Evolutionary conservation across 2,113 vertebrate species (phyloP), one percentile per base, ranked within the genome.

Genomic region (Harpagus bidentatus): DNA sequence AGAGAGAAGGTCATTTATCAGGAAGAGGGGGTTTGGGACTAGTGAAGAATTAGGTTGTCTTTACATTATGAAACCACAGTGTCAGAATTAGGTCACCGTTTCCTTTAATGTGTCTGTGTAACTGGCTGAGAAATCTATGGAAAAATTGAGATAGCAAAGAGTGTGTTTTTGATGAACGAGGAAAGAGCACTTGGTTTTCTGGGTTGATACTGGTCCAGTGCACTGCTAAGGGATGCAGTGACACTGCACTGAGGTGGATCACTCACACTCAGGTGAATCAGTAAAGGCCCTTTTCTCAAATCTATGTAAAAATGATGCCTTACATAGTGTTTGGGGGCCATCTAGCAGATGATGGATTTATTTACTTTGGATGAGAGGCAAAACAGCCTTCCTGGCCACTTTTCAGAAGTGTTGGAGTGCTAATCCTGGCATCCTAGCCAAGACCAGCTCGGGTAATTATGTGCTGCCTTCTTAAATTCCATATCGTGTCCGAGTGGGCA

Each of bases 71-170:
- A 95, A 96, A 95, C 36, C 42, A 62, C 72, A 61, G 28, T 85
- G 87, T 93, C 87, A 93, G 62, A 96, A 94, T 87, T 94, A 72
- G 90, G 87, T 91, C 91, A 73, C 78, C 48, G 26, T 84, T 94
- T 91, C 48, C 52, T 93, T 94, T 94, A 95, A 94, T 82, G 61
- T 87, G 45, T 82, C 43, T 23, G 2, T 76, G 34, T 89, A 82
- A 72, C 45, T 91, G 89, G 23, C 66, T 94, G 82, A 79, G 70
- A 95, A 84, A 92, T 47, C 31, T 76, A 40, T 2, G 2, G 48
- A 36, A 76, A 80, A 90, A 67, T 2, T 47, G 29, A 55, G 36
- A 55, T 32, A 76, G n/a, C 38, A 77, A 61, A 82, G 59, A 28
- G 20, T 72, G 20, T 76, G 16, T 32, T 88, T 59, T 71, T 78